phyloP scores from a whole-genome alignment of 1,140 invertebrate species.

The Saxidomus purpurata region DNA sequence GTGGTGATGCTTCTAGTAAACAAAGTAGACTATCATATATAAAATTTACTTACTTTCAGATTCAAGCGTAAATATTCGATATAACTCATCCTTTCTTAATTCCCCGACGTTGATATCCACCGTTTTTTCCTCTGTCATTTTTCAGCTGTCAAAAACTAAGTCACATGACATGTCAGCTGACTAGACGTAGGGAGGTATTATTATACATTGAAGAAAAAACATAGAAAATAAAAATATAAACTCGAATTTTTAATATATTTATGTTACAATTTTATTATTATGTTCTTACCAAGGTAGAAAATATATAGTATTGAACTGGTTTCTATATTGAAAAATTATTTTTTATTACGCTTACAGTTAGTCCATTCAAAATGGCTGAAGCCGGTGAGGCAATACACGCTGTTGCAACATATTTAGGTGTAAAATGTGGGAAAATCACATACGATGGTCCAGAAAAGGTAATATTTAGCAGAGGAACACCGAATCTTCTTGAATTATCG shows the following conservation, averaged over 20 bases:
- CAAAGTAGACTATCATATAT: too few relatives aligned
- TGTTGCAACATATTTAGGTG: slow-evolving; percentile 66
- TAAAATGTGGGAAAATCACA: slow-evolving; percentile 66
- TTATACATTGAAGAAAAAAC: neutral
- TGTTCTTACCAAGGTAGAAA: too few relatives aligned
- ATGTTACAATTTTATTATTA: too few relatives aligned
- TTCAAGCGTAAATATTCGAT: slow-evolving; percentile 47
- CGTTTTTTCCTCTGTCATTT: neutral
- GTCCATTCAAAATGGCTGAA: slow-evolving; percentile 47
- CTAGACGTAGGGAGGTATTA: neutral
- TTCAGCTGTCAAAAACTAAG: neutral
- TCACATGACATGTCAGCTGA: slow-evolving; percentile 56
- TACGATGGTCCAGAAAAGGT: slow-evolving; percentile 68
- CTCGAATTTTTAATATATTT: too few relatives aligned
- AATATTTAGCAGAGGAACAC: too few relatives aligned
- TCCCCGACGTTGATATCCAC: neutral
- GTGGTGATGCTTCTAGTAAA: too few relatives aligned
- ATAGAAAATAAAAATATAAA: neutral
- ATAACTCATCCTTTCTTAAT: slow-evolving; percentile 13
- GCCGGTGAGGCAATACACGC: slow-evolving; percentile 60
- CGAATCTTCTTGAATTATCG: too few relatives aligned
- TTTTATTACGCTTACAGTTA: too few relatives aligned
- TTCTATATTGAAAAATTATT: too few relatives aligned
- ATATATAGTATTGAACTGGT: too few relatives aligned
- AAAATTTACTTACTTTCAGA: slow-evolving; percentile 49